A percentile compares a stretch with the other conserved stretches of the same genome.
Conservation (phyloP, 2,888 invertebrate species). For the Phania funesta region DNA sequence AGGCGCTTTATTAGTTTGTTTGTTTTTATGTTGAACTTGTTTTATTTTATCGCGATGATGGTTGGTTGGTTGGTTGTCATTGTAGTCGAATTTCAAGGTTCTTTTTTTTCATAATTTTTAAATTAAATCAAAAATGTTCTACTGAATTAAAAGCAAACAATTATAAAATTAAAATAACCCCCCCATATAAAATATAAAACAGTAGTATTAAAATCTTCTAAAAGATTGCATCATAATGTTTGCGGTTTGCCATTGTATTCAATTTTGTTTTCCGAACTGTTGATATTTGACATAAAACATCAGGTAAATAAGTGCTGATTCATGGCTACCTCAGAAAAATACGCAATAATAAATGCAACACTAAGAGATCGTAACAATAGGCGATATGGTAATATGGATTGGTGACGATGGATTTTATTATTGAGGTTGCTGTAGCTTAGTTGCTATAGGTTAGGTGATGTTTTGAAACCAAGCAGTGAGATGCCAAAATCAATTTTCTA, state of each 20-base stretch:
- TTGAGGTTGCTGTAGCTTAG: neutral
- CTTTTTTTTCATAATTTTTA: conserved; percentile 35
- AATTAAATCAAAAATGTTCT: conserved; percentile 42
- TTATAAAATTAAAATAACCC: neutral
- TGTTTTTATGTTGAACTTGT: conserved; percentile 36
- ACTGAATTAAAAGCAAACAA: conserved; percentile 33
- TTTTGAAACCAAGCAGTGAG: neutral
- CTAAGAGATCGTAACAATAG: neutral
- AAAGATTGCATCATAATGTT: conserved; percentile 56
- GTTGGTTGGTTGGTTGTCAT: conserved; percentile 39
- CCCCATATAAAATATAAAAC: neutral
- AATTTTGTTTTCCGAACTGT: conserved; percentile 24
- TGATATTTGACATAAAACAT: conserved; percentile 42
- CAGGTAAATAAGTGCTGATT: conserved; percentile 11
- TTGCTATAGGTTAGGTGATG: too few relatives aligned
- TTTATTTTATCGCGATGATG: conserved; percentile 2
- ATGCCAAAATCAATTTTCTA: too few relatives aligned
- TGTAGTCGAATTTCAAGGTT: conserved; percentile 63
- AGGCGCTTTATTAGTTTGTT: conserved; percentile 2
- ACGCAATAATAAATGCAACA: neutral
- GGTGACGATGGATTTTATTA: neutral
- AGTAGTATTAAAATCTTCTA: neutral
- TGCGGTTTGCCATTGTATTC: conserved; percentile 53
- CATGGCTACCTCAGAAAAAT: neutral
- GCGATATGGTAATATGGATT: neutral